Evolutionary conservation across 1,140 invertebrate species (phyloP).

Genomic region (Zaprionus capensis): DNA sequence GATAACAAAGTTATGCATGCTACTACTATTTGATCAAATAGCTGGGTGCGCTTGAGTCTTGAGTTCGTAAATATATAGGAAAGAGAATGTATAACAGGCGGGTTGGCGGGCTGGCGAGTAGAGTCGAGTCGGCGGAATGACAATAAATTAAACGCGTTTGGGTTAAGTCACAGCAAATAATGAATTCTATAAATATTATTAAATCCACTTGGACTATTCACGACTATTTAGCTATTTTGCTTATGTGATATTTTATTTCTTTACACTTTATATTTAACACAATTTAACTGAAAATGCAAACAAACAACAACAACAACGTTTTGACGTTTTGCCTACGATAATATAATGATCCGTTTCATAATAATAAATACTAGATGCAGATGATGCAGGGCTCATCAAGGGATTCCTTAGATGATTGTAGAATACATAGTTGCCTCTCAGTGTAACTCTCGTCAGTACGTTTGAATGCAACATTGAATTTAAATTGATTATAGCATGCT

Average conservation of each 20-base stretch:
- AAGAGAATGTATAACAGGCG: constrained; percentile 9
- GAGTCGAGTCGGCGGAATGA: constrained; percentile 5
- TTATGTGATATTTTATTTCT: constrained; percentile 28
- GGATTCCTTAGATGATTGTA: no score
- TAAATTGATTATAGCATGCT: no score
- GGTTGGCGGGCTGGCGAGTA: not conserved
- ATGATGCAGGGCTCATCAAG: not conserved
- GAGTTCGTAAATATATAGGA: constrained; percentile 6
- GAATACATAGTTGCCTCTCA: no score
- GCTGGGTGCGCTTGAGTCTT: not conserved
- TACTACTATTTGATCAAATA: constrained; percentile 8
- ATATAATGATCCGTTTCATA: not conserved
- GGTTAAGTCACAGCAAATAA: constrained; percentile 27
- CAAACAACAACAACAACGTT: constrained; percentile 1
- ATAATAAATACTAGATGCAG: not conserved
- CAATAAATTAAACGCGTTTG: constrained; percentile 8
- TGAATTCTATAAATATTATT: constrained; percentile 43
- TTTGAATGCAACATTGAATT: no score
- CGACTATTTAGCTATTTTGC: constrained; percentile 2
- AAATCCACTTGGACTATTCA: constrained; percentile 19
- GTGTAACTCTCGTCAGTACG: no score
- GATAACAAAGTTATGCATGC: constrained; percentile 1
- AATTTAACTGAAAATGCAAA: constrained; percentile 25
- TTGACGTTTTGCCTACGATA: not conserved
- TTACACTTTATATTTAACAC: constrained; percentile 32